Conservation (phyloP, 2,888 invertebrate genomes). For the Drosophila falleni region DNA sequence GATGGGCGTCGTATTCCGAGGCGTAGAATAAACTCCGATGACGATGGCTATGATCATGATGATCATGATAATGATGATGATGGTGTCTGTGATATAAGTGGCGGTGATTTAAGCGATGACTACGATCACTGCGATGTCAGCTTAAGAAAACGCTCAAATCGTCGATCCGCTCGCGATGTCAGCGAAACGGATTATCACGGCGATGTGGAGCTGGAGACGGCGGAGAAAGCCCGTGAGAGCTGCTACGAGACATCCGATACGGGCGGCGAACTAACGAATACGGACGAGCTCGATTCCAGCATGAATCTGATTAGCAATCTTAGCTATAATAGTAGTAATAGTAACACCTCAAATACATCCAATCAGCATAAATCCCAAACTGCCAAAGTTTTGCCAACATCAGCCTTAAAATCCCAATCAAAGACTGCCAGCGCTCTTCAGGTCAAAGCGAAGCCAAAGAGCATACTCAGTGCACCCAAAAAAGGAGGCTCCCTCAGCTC, state of each 20-base stretch:
- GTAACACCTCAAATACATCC: conserved; percentile 83
- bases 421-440: conserved; percentile 78
- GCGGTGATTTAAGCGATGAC: conserved; percentile 82
- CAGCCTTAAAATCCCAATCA: conserved; percentile 34
- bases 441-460: conserved; percentile 43
- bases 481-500: conserved; percentile 75
- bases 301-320: conserved; percentile 84
- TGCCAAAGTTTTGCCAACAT: conserved; percentile 30
- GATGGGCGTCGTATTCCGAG: conserved; percentile 59
- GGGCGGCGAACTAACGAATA: conserved; percentile 83
- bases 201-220: conserved; percentile 72
- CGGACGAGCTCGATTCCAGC: conserved; percentile 83
- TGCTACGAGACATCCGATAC: conserved; percentile 85
- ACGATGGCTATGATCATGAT: conserved; percentile 57
- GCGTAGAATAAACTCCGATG: conserved; percentile 62
- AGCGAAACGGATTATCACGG: conserved; percentile 83
- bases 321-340: conserved; percentile 85
- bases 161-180: conserved; percentile 64
- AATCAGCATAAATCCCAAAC: conserved; percentile 65
- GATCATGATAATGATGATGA: conserved; percentile 75
- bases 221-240: conserved; percentile 75
- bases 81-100: conserved; percentile 83
- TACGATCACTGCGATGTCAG: conserved; percentile 80
- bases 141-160: conserved; percentile 54
- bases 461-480: conserved; percentile 71